phyloP scores from a whole-genome alignment of 2,113 vertebrate genomes.

The Leiothrix lutea region DNA sequence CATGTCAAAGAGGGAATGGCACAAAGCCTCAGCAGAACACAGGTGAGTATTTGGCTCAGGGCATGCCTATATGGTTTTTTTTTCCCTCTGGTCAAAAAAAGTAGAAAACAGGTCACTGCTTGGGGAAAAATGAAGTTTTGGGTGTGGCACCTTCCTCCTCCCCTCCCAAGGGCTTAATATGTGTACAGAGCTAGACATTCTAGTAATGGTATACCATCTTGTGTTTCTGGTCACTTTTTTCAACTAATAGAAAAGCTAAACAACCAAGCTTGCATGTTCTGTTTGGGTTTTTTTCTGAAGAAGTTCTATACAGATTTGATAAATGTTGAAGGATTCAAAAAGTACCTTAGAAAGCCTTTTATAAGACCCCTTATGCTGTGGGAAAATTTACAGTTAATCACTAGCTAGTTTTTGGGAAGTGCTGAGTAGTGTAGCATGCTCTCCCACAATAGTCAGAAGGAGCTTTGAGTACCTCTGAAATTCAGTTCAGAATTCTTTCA shows the following conservation, averaged over 20 bases:
- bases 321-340: background rate
- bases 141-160: background rate
- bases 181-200: background rate
- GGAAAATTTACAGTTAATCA: background rate
- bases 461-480: background rate
- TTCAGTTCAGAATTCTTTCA: background rate
- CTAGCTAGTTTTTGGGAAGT: background rate
- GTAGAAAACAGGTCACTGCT: background rate
- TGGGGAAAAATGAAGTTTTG: background rate
- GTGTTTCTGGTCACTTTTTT: background rate
- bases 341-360: background rate
- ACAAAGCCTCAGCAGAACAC: background rate
- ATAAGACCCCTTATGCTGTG: background rate
- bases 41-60: background rate
- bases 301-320: background rate
- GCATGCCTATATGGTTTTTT: background rate
- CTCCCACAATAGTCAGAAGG: background rate
- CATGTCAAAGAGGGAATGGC: background rate
- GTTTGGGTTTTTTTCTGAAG: fast-evolving
- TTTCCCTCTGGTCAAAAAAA: background rate
- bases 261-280: background rate
- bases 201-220: background rate
- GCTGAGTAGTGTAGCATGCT: background rate
- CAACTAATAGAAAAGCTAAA: background rate
- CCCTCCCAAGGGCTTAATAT: background rate